Percentiles rank a stretch among this genome's conserved stretches.
These are phyloP conservation scores for Austrolebias charrua DNA, from an alignment of 2,797 vertebrate genomes.

Conservation along the genomic window DNA sequence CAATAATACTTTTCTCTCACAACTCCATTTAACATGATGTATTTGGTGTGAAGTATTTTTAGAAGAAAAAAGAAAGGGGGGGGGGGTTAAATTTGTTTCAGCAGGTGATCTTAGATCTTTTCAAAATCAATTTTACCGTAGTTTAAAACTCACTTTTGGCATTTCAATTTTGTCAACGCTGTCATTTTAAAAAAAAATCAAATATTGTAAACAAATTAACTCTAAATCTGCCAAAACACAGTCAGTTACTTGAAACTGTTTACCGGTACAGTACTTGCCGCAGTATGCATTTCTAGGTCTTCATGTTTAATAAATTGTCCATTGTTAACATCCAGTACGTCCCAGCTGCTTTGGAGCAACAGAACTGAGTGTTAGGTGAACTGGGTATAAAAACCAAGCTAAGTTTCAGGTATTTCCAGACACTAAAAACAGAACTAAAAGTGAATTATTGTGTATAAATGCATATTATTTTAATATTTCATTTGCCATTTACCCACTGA, in stretches of 20 bases:
- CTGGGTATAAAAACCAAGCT: background rate
- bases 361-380: background rate
- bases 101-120: no score
- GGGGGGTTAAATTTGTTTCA: no score
- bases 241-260: constrained; percentile 11
- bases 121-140: no score
- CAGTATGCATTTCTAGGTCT: constrained; percentile 3
- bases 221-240: background rate
- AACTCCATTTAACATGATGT: constrained; percentile 18
- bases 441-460: background rate
- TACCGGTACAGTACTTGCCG: no score
- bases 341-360: background rate
- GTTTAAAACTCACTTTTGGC: no score
- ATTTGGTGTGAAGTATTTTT: constrained; percentile 36
- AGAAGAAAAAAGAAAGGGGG: constrained; percentile 5
- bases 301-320: constrained; percentile 3
- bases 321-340: background rate
- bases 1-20: constrained; percentile 31
- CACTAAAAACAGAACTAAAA: background rate
- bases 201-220: background rate
- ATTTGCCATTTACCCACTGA: constrained; percentile 18
- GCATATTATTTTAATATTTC: background rate
- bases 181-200: background rate
- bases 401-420: background rate
- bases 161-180: no score